Base-by-base conservation (phyloP, 2,888 invertebrate genomes). In the Suillia variegata region DNA sequence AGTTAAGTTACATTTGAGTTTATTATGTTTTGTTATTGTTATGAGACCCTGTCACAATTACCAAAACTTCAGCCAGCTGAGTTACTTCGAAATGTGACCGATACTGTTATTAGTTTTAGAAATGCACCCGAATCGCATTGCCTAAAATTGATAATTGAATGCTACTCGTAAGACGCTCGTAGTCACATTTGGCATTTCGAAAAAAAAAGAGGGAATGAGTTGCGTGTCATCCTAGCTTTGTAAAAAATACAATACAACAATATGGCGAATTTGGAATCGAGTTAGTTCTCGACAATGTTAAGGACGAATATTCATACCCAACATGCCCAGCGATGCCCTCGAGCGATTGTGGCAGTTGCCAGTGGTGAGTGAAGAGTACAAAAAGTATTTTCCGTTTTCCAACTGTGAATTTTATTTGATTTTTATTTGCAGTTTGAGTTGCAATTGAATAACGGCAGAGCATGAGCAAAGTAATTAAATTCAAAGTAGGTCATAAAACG, bases 331-430 rank as follows among this genome's bases (percentile, higher is more conserved):
- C n/a, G n/a, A n/a, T n/a, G n/a, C n/a, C n/a, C n/a, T n/a, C n/a
- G n/a, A n/a, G n/a, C n/a, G n/a, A n/a, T n/a, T n/a, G n/a, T n/a
- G 12, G 31, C 6, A 31, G 31, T 6, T 6, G 31, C 6, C 12
- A 31, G 6, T 6, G 31, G 31, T 31, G 31, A 31, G 31, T 12
- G 31, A 8, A 31, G 31, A 12, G 31, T 12, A 12, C 31, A 31
- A n/a, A n/a, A n/a, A n/a, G n/a, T 10, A 26, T 10, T 5, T 26
- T 26, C 26, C 26, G 10, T 5, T 20, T 45, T 22, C 75, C 72
- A 72, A 75, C 72, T 72, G 72, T 67, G 72, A 71, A 62, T 72
- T 72, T 72, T 73, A 72, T 72, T 72, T 69, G 69, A 71, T 74
- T 74, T 73, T 38, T 10, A 38, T 38, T 38, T 5, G 26, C 26